Conservation (phyloP, 2,797 vertebrate genomes). For the Anguilla anguilla region DNA sequence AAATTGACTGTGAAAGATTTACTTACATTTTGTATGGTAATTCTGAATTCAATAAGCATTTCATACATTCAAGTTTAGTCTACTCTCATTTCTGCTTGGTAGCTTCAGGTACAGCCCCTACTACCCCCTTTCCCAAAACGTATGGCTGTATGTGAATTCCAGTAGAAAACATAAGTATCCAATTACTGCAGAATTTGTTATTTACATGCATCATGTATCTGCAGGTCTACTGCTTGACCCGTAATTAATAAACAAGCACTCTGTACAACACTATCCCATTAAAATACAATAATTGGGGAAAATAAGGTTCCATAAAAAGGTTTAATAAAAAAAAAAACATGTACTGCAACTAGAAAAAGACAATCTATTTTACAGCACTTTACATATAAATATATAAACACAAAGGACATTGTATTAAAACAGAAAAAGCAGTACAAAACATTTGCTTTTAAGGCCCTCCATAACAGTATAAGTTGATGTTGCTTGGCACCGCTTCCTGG, state of each 20-base stretch:
- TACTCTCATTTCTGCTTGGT: too few species aligned
- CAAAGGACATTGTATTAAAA: constrained; percentile 8
- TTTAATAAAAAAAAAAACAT: constrained; percentile 18
- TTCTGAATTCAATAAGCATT: too few species aligned
- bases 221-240: neutral
- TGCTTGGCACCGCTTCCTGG: neutral
- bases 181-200: too few species aligned
- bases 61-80: too few species aligned
- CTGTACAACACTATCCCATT: neutral
- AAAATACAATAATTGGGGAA: neutral
- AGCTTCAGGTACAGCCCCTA: too few species aligned
- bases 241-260: neutral
- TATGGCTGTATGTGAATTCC: too few species aligned
- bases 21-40: too few species aligned
- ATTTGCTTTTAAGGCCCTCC: neutral
- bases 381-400: constrained; percentile 23
- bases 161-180: too few species aligned
- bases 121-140: too few species aligned
- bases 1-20: too few species aligned
- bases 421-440: neutral
- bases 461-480: neutral
- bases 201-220: neutral
- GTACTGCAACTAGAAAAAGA: neutral
- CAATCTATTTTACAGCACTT: constrained; percentile 12
- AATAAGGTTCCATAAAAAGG: neutral